These are phyloP conservation scores for Heliornis fulica DNA, from an alignment of 2,113 vertebrate species.

Conservation along the genomic window DNA sequence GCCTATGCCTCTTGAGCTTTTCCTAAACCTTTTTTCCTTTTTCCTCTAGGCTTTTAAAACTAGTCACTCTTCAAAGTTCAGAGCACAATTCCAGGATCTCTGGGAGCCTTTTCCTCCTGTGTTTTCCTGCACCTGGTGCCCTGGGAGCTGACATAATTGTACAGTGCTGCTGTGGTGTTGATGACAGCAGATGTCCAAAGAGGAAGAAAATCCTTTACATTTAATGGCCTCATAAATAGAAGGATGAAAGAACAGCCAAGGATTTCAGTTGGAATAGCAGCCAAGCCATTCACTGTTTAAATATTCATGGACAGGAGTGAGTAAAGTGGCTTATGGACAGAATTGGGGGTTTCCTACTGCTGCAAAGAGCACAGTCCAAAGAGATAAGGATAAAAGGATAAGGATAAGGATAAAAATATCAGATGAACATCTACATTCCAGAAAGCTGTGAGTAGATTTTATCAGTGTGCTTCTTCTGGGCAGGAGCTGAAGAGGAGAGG, in stretches of 20 bases:
- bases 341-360: not conserved
- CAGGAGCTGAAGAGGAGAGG: not conserved
- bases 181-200: not conserved
- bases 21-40: too few species aligned
- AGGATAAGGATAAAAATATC: not conserved
- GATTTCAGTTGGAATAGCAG: not conserved
- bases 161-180: not conserved
- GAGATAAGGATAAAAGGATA: not conserved
- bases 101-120: not conserved
- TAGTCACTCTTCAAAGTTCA: not conserved
- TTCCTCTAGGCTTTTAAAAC: not conserved
- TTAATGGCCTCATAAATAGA: not conserved
- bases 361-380: not conserved
- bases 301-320: not conserved
- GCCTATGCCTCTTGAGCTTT: not conserved
- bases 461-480: not conserved
- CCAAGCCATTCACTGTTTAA: not conserved
- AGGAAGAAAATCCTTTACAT: not conserved
- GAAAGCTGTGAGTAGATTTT: not conserved
- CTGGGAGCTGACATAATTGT: not conserved
- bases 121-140: not conserved
- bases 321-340: not conserved
- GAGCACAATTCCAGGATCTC: not conserved
- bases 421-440: not conserved
- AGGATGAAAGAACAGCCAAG: not conserved